phyloP scores from a whole-genome alignment of 2,888 invertebrate genomes.

The Myathropa florea region DNA sequence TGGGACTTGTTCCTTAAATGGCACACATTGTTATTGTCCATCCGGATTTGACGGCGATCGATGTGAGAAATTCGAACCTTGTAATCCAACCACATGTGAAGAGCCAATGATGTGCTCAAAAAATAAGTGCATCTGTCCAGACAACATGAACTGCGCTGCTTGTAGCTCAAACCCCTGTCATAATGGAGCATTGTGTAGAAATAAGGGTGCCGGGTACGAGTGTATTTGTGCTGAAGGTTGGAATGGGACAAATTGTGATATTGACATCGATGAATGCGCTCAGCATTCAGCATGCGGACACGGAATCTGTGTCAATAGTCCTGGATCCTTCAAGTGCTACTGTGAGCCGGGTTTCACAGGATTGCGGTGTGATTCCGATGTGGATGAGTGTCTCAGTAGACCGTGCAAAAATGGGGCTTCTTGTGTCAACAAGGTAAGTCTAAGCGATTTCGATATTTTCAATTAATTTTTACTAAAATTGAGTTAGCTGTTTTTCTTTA shows the following conservation, averaged over 20 bases:
- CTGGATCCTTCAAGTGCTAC: constrained; percentile 91
- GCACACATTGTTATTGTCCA: constrained; percentile 79
- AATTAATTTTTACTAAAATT: constrained; percentile 75
- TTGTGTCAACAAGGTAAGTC: constrained; percentile 86
- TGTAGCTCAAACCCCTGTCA: constrained; percentile 84
- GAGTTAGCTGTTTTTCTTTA: constrained; percentile 80
- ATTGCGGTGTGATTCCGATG: constrained; percentile 90
- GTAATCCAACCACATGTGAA: constrained; percentile 77
- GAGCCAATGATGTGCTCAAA: constrained; percentile 79
- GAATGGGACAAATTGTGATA: constrained; percentile 83
- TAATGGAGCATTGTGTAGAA: constrained; percentile 85
- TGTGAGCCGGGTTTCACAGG: constrained; percentile 95
- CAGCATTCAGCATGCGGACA: constrained; percentile 86
- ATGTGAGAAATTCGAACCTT: constrained; percentile 79
- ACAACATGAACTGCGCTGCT: constrained; percentile 81
- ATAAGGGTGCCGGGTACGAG: constrained; percentile 83
- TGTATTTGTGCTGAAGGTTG: constrained; percentile 84
- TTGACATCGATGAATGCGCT: constrained; percentile 87
- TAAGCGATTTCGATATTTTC: neutral
- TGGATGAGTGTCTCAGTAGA: constrained; percentile 92
- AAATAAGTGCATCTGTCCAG: constrained; percentile 79
- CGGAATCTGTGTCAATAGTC: constrained; percentile 90
- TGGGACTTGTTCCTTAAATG: constrained; percentile 79
- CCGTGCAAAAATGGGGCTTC: constrained; percentile 92
- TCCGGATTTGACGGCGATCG: constrained; percentile 78